phyloP scores from a whole-genome alignment of 2,888 invertebrate genomes.

The Drosophila rubida region DNA sequence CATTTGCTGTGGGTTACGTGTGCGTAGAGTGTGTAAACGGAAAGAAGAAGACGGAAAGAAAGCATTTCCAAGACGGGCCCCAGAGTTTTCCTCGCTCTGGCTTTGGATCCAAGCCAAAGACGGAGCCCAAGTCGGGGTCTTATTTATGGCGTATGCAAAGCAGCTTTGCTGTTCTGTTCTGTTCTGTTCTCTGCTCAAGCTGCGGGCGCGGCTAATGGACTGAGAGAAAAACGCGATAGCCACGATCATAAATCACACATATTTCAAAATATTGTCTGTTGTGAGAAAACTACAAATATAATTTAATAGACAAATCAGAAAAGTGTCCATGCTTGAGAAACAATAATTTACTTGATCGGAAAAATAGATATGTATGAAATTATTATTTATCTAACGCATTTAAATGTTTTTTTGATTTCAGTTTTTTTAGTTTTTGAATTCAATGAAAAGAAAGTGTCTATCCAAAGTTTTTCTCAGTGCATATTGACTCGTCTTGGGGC shows the following conservation, averaged over 20 bases:
- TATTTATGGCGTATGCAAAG: constrained; percentile 76
- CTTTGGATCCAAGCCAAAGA: constrained; percentile 7
- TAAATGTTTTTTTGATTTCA: too few relatives aligned
- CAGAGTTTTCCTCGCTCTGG: constrained; percentile 36
- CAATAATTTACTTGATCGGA: too few relatives aligned
- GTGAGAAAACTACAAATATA: neutral
- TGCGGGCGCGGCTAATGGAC: constrained; percentile 43
- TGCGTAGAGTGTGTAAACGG: constrained; percentile 49
- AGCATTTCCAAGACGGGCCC: constrained; percentile 59
- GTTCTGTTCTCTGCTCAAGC: constrained; percentile 32
- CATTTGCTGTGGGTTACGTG: constrained; percentile 58
- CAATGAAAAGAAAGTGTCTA: neutral
- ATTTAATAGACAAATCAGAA: neutral
- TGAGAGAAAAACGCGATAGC: constrained; percentile 16
- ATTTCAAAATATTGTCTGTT: neutral
- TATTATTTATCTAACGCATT: too few relatives aligned
- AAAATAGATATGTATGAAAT: too few relatives aligned
- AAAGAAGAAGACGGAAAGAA: constrained; percentile 51
- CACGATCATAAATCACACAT: neutral
- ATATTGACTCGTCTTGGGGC: constrained; percentile 39
- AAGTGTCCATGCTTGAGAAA: too few relatives aligned
- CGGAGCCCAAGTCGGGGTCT: constrained; percentile 25
- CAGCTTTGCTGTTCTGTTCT: constrained; percentile 43
- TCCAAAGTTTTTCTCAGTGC: constrained; percentile 30
- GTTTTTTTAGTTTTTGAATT: too few relatives aligned